Evolutionary conservation across 1,140 invertebrate genomes (phyloP).

Genomic region (Euwallacea similis): DNA sequence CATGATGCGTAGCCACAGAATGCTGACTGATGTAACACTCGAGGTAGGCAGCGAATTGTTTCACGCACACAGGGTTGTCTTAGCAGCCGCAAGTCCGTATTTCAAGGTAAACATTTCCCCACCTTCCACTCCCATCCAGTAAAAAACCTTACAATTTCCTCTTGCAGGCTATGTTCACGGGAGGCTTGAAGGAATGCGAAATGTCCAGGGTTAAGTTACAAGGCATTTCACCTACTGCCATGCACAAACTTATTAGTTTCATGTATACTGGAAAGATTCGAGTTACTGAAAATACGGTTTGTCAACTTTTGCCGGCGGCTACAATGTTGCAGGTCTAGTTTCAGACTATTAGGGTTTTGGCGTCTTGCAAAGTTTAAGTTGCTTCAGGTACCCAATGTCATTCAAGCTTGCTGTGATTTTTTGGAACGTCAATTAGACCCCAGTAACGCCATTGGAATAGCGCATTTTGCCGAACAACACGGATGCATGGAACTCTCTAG

Average conservation of each 20-base stretch:
- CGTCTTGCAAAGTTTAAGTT: neutral
- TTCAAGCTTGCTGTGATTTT: slow-evolving; percentile 88
- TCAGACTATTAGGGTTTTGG: slow-evolving; percentile 7
- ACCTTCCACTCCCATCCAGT: neutral
- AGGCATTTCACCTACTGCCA: slow-evolving; percentile 83
- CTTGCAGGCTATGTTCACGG: slow-evolving; percentile 82
- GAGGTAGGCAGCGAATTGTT: slow-evolving; percentile 84
- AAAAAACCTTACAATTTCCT: neutral
- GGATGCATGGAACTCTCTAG: slow-evolving; percentile 80
- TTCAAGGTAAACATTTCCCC: slow-evolving; percentile 64
- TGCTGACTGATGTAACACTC: slow-evolving; percentile 87
- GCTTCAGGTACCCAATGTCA: slow-evolving; percentile 78
- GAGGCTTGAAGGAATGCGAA: slow-evolving; percentile 82
- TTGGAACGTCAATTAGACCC: slow-evolving; percentile 88
- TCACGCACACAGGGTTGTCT: slow-evolving; percentile 86
- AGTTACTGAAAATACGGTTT: slow-evolving; percentile 89
- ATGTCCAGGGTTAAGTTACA: slow-evolving; percentile 84
- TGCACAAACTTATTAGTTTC: slow-evolving; percentile 82
- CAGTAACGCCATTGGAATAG: slow-evolving; percentile 91
- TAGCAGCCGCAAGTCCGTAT: slow-evolving; percentile 92
- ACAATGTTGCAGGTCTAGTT: slow-evolving; percentile 85
- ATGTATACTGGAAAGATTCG: slow-evolving; percentile 89
- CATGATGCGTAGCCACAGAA: slow-evolving; percentile 83
- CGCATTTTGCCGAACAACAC: slow-evolving; percentile 89
- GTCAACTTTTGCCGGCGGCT: slow-evolving; percentile 84